Base-by-base conservation (phyloP, 92 coral and sea anemone species). In the Heteractis magnifica region DNA sequence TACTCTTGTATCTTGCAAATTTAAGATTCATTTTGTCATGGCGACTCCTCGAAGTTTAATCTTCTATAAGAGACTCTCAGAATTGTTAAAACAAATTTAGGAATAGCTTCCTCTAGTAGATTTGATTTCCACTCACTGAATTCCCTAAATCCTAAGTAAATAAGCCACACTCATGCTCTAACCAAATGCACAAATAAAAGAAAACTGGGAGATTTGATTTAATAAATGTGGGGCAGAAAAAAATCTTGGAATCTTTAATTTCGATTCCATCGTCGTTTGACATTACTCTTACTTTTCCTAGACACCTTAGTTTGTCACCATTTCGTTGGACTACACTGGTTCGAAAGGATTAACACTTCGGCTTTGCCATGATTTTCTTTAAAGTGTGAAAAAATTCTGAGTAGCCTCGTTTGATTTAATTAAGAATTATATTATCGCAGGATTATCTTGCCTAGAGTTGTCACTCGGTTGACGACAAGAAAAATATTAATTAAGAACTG, bases 371-470 rank as follows among this genome's bases (percentile, higher is more conserved):
- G 51, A 58, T 56, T 56, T 58, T 8, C 70, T 77, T 51, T 8
- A 77, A 77, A 77, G 81, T 77, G 81, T 77, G 68, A 59, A 78
- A 51, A 56, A 13, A 56, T 62, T 20, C 49, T 10, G 72, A 58
- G 65, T 55, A 58, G 20, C 13, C n/a, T 59, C 49, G 51, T 12
- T 15, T 14, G 52, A 3, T 21, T 21, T 49, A 26, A 26, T 55
- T 62, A 7, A 8, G 48, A 58, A 78, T 73, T 11, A 62, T 48
- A 56, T 56, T 50, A 23, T 23, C 73, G 10, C 21, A 16, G 70
- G 70, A 53, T 77, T 53, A 12, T 16, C 52, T 56, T 56, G 6
- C 72, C 44, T 34, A 3, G 19, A 23, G 10, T 59, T 78, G 50
- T 56, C 72, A 59, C 58, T 56, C 81, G 20, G 2, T 34, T 59